Conservation (phyloP, 1,140 invertebrate species). For the Triops cancriformis region DNA sequence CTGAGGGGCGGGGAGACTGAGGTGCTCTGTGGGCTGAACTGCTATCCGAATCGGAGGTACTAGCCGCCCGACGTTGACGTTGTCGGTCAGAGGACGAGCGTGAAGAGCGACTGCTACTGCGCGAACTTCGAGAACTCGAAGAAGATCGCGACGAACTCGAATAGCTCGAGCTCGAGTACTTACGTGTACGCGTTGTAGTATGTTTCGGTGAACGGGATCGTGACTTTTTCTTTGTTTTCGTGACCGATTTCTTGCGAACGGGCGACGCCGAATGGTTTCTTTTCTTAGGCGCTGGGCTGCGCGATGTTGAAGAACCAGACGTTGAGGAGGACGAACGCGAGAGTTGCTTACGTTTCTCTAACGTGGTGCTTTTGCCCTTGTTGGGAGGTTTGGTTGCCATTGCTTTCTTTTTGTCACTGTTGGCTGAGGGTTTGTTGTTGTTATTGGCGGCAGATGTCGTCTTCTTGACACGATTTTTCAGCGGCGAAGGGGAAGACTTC, state of each 20-base stretch:
- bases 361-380: neutral
- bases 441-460: neutral
- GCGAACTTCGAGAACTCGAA: neutral
- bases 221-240: neutral
- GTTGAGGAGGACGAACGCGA: conserved; percentile 22
- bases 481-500: neutral
- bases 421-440: neutral
- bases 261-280: neutral
- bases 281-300: conserved; percentile 6
- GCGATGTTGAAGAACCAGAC: conserved; percentile 7
- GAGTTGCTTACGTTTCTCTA: neutral
- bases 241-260: neutral
- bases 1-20: neutral
- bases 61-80: neutral
- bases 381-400: neutral
- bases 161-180: neutral
- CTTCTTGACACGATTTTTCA: conserved; percentile 11
- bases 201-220: neutral
- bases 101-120: neutral
- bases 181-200: neutral
- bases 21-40: neutral
- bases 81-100: neutral
- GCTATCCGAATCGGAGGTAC: neutral
- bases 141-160: neutral
- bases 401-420: neutral